Percentiles rank a stretch among this genome's conserved stretches.
Evolutionary conservation across 1,140 invertebrate genomes (phyloP).

Genomic region (Diabrotica virgifera): DNA sequence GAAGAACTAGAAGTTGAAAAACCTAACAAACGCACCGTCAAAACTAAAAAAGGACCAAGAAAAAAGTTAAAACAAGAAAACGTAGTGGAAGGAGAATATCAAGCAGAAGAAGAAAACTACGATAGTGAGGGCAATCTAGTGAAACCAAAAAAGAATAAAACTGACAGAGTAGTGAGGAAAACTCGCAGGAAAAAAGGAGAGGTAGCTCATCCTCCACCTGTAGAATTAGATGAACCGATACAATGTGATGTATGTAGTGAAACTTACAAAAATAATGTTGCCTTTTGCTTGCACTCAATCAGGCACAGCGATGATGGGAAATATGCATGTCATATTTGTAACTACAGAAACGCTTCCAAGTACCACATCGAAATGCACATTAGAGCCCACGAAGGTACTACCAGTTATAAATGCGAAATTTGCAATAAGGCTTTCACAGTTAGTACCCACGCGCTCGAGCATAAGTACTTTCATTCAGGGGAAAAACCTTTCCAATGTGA

Average conservation of each 20-base stretch:
- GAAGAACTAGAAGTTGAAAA: too few species aligned
- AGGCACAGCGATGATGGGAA: constrained; percentile 43
- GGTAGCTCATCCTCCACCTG: constrained; percentile 50
- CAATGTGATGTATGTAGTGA: constrained; percentile 40
- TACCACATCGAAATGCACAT: constrained; percentile 48
- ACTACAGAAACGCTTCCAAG: constrained; percentile 48
- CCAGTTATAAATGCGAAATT: constrained; percentile 52
- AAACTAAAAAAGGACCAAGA: neutral
- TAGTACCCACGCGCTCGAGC: constrained; percentile 49
- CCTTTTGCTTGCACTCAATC: constrained; percentile 37
- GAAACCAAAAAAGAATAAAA: neutral
- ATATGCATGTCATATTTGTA: constrained; percentile 47
- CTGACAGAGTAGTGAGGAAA: neutral
- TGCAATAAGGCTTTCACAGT: constrained; percentile 53
- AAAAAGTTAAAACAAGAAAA: neutral
- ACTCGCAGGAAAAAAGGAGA: constrained; percentile 30
- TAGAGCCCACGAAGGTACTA: constrained; percentile 46
- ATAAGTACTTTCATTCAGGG: constrained; percentile 54
- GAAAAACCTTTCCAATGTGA: constrained; percentile 61
- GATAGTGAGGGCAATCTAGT: constrained; percentile 17
- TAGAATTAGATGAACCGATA: constrained; percentile 45
- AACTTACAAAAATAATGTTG: constrained; percentile 38
- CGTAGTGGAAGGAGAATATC: neutral
- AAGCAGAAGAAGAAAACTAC: constrained; percentile 5
- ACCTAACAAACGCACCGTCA: too few species aligned